Conservation (phyloP, 2,113 vertebrate species). For the Benitochromis conjunctus region DNA sequence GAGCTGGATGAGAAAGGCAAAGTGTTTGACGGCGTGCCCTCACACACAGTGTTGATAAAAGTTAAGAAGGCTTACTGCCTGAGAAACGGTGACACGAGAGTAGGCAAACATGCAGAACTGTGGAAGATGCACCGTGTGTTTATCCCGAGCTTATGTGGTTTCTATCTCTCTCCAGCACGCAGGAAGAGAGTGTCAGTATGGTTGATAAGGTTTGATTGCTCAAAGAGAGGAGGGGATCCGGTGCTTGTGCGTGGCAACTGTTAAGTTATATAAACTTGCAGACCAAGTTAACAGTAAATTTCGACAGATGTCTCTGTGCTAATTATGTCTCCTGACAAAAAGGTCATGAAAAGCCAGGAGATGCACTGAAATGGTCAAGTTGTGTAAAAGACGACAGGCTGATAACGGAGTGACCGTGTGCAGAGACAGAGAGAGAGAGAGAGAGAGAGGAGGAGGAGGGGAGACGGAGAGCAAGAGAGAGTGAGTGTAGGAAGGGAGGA, state of each 20-base stretch:
- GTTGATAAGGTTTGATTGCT: constrained; percentile 39
- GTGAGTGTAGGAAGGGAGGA: background rate
- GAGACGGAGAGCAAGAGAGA: background rate
- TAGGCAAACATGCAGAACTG: background rate
- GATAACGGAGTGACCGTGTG: background rate
- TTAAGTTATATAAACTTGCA: background rate
- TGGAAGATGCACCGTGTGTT: background rate
- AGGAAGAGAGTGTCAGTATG: constrained; percentile 45
- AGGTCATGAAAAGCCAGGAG: background rate
- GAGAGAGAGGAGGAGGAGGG: background rate
- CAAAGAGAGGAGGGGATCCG: constrained; percentile 3
- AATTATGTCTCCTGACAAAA: background rate
- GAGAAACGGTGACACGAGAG: constrained; percentile 5
- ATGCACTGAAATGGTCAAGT: background rate
- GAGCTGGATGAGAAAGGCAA: background rate
- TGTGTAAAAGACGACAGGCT: background rate
- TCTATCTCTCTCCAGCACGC: constrained; percentile 23
- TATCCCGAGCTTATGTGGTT: background rate
- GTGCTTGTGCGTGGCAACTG: background rate
- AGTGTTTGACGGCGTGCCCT: background rate
- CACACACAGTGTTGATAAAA: constrained; percentile 15
- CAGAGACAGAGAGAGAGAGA: background rate
- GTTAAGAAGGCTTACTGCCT: constrained; percentile 57
- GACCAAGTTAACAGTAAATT: background rate
- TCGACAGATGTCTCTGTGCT: background rate